A percentile compares a stretch with the other conserved stretches of the same genome.
Conservation (phyloP, 2,888 invertebrate species). For the Byasa hedistus region DNA sequence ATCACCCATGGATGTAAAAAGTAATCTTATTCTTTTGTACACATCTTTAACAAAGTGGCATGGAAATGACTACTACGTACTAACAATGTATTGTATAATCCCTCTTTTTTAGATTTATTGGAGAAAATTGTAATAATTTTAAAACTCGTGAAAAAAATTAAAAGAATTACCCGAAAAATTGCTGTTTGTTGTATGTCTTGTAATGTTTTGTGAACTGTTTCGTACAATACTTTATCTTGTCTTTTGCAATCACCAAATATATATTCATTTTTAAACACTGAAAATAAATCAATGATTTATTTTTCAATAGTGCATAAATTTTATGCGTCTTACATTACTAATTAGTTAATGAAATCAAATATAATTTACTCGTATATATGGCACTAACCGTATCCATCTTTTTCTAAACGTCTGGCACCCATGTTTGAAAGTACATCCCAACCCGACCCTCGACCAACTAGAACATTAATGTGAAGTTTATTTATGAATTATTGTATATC, state of each 20-base stretch:
- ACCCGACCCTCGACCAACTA: constrained; percentile 13
- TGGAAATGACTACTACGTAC: no score
- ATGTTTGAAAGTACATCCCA: constrained; percentile 24
- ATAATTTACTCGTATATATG: not conserved
- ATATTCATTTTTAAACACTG: constrained; percentile 26
- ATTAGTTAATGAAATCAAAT: not conserved
- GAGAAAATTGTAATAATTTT: no score
- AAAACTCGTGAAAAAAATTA: no score
- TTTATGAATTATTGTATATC: not conserved
- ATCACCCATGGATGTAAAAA: no score
- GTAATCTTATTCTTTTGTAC: no score
- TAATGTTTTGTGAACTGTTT: not conserved
- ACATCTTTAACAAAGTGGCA: no score
- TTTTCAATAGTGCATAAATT: not conserved
- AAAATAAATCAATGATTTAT: constrained; percentile 4
- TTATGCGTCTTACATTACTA: not conserved
- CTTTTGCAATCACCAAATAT: constrained; percentile 23
- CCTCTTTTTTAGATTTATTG: no score
- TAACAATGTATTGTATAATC: no score
- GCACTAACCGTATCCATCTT: constrained; percentile 15
- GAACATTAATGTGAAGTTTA: constrained; percentile 6
- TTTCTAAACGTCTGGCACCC: constrained; percentile 19
- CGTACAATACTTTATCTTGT: constrained; percentile 1
- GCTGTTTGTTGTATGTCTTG: not conserved
- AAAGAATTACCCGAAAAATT: constrained; percentile 8